Evolutionary conservation across 2,888 invertebrate species (phyloP).

Genomic region (Lepetodrilus schrolli): DNA sequence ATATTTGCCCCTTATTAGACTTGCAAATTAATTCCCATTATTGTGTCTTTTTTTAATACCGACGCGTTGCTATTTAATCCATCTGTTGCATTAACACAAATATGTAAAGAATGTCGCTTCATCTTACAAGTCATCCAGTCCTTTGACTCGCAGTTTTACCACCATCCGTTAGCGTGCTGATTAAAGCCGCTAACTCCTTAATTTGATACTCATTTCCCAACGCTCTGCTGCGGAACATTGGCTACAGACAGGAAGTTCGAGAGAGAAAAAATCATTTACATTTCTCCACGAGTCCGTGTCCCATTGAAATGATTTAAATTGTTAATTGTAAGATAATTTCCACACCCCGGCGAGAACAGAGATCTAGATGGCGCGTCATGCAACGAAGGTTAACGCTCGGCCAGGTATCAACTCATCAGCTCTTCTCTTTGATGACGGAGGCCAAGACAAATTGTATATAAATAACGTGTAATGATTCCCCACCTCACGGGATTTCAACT

Average conservation of each 20-base stretch:
- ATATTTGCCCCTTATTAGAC: too few species aligned
- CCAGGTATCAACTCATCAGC: conserved; percentile 5
- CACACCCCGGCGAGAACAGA: not conserved
- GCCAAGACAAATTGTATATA: conserved; percentile 5
- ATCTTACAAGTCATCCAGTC: too few species aligned
- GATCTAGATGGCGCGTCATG: not conserved
- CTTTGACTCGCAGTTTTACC: too few species aligned
- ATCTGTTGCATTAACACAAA: too few species aligned
- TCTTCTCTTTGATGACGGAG: not conserved
- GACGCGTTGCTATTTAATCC: too few species aligned
- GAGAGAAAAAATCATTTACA: not conserved
- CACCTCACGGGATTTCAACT: not conserved
- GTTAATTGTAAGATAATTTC: not conserved
- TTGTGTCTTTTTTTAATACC: too few species aligned
- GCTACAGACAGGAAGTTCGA: not conserved
- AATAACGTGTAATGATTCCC: conserved; percentile 12
- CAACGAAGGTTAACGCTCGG: not conserved
- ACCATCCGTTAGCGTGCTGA: too few species aligned
- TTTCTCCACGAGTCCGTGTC: not conserved
- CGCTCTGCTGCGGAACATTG: not conserved
- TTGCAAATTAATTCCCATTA: too few species aligned
- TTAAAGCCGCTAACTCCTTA: too few species aligned
- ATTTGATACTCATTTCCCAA: too few species aligned
- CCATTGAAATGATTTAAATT: conserved; percentile 3
- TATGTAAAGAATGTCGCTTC: too few species aligned